Evolutionary conservation across 2,888 invertebrate species (phyloP), one percentile per base, ranked within the genome.

Genomic region (Andrena dorsata): DNA sequence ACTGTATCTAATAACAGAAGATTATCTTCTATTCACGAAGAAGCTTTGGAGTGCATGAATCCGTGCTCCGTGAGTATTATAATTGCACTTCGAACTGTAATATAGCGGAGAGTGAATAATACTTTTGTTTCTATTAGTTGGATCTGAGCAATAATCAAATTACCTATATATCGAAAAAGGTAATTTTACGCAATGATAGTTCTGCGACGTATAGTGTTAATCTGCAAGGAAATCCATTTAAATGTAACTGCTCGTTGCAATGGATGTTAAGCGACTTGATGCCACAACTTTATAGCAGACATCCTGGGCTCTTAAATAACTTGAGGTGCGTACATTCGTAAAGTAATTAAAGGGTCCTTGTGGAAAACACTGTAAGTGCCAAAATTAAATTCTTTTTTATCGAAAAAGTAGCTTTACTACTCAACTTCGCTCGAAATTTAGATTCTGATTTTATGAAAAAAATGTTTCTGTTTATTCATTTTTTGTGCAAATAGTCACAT

Each of bases 211-310:
- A 94, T 6, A 95, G 94, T 0, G 94, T 95, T 0, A 94, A 96
- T 91, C 90, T 96, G 3, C 96, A 96, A 94, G 94, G 94, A 83
- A 96, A 96, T 92, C 96, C 96, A 0, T 96, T 96, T 95, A 93
- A 94, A 80, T 96, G 96, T 89, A 92, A 94, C 80, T 96, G 96
- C 88, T 94, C 94, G 51, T 91, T 96, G 88, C 95, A 96, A 88
- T 96, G 96, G 95, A 91, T 96, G 85, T 91, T 96, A 26, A 94
- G 95, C 63, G 94, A 94, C 30, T 91, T 96, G 51, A 88, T 96
- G 56, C 95, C 95, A 0, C 91, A 92, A 72, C 93, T 95, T 87
- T 95, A 95, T 86, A 88, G 85, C n/a, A 91, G 87, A 3, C 93
- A 95, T 69, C 94, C 94, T 0, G 86, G 92, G 6, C 91, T 95